Conservation (phyloP, 2,888 invertebrate species). For the Oxytorus armatus region DNA sequence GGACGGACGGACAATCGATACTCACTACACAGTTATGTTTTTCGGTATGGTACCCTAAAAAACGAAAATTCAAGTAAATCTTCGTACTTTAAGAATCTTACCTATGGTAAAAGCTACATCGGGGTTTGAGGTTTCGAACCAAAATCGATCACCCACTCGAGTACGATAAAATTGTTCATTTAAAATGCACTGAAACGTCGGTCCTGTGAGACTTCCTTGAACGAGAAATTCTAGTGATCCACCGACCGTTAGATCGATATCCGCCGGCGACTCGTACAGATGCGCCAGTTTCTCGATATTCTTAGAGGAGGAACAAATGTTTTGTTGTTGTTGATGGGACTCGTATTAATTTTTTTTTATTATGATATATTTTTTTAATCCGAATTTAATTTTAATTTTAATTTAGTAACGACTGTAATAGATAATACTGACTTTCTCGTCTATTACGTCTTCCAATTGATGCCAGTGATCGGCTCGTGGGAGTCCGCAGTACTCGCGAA, state of each 20-base stretch:
- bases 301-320: slow-evolving; percentile 82
- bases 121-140: slow-evolving; percentile 90
- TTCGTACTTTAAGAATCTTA: slow-evolving; percentile 73
- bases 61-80: background rate
- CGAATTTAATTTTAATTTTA: too few relatives aligned
- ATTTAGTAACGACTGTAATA: too few relatives aligned
- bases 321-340: background rate
- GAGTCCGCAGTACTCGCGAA: slow-evolving; percentile 91
- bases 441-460: slow-evolving; percentile 87
- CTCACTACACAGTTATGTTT: too few relatives aligned
- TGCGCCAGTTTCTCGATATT: slow-evolving; percentile 88
- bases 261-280: slow-evolving; percentile 90
- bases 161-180: slow-evolving; percentile 95
- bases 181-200: slow-evolving; percentile 94
- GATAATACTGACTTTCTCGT: slow-evolving; percentile 63
- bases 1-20: too few relatives aligned
- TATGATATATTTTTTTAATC: background rate
- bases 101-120: slow-evolving; percentile 88
- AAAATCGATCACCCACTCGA: slow-evolving; percentile 94
- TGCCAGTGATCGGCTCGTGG: slow-evolving; percentile 89
- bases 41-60: too few relatives aligned
- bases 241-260: slow-evolving; percentile 94
- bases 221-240: slow-evolving; percentile 92
- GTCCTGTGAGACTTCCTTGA: slow-evolving; percentile 92
- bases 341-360: background rate